Conservation (phyloP, 2,888 invertebrate genomes). For the Microctonus aethiopoides region DNA sequence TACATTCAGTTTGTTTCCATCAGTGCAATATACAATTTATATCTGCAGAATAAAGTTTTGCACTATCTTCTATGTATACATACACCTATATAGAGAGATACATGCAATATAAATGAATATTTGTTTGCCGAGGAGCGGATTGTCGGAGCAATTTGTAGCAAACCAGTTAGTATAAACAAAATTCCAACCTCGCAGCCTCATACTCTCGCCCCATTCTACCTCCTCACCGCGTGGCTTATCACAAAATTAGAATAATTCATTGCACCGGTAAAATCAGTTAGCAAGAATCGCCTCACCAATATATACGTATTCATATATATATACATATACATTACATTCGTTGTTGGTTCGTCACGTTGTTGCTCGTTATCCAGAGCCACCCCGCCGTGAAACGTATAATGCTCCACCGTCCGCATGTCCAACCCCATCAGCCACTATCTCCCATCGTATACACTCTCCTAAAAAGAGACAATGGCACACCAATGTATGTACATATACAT, state of each 20-base stretch:
- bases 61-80: neutral
- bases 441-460: conserved; percentile 3
- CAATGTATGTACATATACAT: neutral
- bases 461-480: conserved; percentile 19
- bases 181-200: neutral
- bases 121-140: neutral
- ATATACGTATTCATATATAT: neutral
- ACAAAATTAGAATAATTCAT: conserved; percentile 26
- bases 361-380: conserved; percentile 25
- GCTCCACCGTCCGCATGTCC: conserved; percentile 42
- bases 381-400: conserved; percentile 35
- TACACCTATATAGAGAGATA: neutral
- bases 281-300: neutral
- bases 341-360: conserved; percentile 24
- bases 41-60: neutral
- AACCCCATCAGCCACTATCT: conserved; percentile 15
- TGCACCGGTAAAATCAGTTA: conserved; percentile 23
- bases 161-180: neutral
- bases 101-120: neutral
- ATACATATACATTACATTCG: neutral
- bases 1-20: neutral
- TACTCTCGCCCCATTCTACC: neutral
- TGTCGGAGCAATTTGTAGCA: neutral
- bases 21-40: neutral
- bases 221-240: conserved; percentile 10